phyloP scores from a whole-genome alignment of 2,113 vertebrate species.

The rabbit (Oryctolagus cuniculus) region DNA sequence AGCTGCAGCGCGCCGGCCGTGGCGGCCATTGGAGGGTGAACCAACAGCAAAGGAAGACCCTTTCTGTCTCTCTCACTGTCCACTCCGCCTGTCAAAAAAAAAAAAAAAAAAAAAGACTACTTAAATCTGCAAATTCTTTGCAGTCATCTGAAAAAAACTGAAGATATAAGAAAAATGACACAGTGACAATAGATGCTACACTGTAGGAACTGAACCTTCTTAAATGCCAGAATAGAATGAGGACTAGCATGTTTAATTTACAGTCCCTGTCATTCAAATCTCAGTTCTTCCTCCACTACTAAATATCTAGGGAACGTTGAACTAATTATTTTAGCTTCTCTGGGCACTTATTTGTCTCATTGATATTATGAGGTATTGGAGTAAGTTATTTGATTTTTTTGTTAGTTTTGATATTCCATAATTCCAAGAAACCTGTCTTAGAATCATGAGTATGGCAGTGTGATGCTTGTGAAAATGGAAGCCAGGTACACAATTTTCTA shows the following conservation, averaged over 20 bases:
- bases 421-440: not conserved
- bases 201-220: not conserved
- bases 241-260: not conserved
- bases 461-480: not conserved
- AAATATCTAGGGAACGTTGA: not conserved
- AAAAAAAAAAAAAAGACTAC: too few species aligned
- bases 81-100: too few species aligned
- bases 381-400: not conserved
- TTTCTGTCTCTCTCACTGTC: too few species aligned
- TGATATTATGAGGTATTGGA: not conserved
- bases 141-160: not conserved
- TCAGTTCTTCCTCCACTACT: not conserved
- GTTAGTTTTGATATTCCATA: not conserved
- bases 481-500: not conserved
- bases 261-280: not conserved
- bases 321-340: not conserved
- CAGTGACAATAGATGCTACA: not conserved
- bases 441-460: not conserved
- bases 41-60: too few species aligned
- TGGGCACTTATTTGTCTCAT: not conserved
- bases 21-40: too few species aligned
- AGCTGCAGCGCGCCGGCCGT: too few species aligned
- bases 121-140: not conserved
- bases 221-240: not conserved
- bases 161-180: not conserved